Evolutionary conservation across 2,888 invertebrate species (phyloP), one percentile per base, ranked within the genome.

Genomic region (Apotomis capreana): DNA sequence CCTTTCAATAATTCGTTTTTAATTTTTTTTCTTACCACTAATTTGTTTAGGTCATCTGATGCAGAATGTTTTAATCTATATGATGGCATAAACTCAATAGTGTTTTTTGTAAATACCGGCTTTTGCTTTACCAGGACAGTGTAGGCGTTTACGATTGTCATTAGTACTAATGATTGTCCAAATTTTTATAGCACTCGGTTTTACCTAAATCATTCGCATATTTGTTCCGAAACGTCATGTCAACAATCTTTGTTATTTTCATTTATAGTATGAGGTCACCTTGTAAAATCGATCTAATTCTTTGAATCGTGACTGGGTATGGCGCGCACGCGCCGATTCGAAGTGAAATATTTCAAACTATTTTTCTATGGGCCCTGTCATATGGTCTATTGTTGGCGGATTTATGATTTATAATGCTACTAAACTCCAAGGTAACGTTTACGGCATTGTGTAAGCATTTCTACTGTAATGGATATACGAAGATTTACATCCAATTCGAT

Each of bases 311-410:
- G 92, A 92, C 91, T 81, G 83, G 81, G 77, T 82, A 74, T 79
- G 84, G 78, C 82, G 90, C 86, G 91, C 92, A 91, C 90, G 90
- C 91, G 92, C 87, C 85, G 86, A 85, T 81, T 81, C 79, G 78
- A 77, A 79, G 85, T 82, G 82, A 87, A 87, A 85, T 88, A 87
- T 88, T 86, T 87, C 79, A 82, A 83, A 84, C 85, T 87, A 83
- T 85, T 85, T 84, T 84, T 83, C 68, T 83, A 81, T 83, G 81
- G 80, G 82, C 80, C 79, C 84, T 88, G 88, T 88, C 90, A 87
- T 89, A 80, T 86, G 82, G 78, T 79, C 85, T 79, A 90, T 91
- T 92, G 91, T 92, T 88, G 80, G 83, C 81, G 76, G 83, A 80
- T 83, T 85, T 85, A 86, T 91, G 90, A 92, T 91, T 91, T 87